Base-by-base conservation (phyloP, 2,888 invertebrate species). In the Stenolophus ochropezus region DNA sequence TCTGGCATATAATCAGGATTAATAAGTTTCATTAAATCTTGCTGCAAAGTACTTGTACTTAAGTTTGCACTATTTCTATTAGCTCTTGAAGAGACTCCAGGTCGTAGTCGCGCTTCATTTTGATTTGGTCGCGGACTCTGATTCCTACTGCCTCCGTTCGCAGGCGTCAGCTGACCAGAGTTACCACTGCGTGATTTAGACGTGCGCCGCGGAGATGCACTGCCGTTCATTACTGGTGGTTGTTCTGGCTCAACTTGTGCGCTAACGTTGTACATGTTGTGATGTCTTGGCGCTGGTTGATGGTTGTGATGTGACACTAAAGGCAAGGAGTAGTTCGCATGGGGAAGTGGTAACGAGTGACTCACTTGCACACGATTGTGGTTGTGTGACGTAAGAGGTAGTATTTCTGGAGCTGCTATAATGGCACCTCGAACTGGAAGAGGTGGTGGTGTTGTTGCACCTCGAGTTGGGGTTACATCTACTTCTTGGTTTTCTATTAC, bases 11-110 rank as follows among this genome's bases (percentile, higher is more conserved):
- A 91, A 86, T 96, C 96, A 0, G 96, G 96, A 89, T 96, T 95
- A 86, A 97, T 97, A 23, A 97, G 91, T 69, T 96, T 93, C 91
- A 97, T 94, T 20, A 96, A 90, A 87, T 97, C 97, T 88, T 97
- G 96, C 90, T 97, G 94, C 25, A 95, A 90, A 20, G 93, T 94
- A 84, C 92, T 93, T 0, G 90, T 89, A 0, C 90, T 90, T 53
- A 92, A 87, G 87, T 93, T 92, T 8, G 93, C 92, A 82, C 93
- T 93, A 86, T 92, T 92, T 73, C 93, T 87, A 84, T 92, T 92
- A 1, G 91, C 90, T 49, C 91, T 86, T 65, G 88, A 86, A 3
- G 89, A 89, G 0, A 90, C 90, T 2, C 90, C 90, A 0, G 91
- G 90, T 61, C 92, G 86, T n/a, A 92, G 86, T 85, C 91, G 91